Conservation (phyloP, 1,140 invertebrate species). For the Papilio polytes region DNA sequence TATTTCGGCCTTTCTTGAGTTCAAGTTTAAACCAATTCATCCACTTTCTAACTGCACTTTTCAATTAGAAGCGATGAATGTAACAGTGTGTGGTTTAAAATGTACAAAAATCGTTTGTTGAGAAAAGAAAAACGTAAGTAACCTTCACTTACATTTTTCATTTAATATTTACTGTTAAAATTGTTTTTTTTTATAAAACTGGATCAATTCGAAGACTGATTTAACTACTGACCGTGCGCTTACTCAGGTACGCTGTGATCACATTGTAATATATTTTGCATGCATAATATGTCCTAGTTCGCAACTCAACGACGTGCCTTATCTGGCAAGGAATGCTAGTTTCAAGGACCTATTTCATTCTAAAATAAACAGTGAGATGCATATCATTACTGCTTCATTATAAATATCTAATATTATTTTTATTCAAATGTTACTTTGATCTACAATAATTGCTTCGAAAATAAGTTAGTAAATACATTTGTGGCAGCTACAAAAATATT, state of each 20-base stretch:
- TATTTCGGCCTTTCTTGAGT: neutral
- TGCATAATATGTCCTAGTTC: conserved; percentile 27
- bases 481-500: neutral
- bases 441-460: neutral
- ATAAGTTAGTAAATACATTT: no score
- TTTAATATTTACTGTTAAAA: neutral
- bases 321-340: conserved; percentile 27
- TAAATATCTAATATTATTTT: neutral
- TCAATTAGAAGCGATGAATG: no score
- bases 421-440: neutral
- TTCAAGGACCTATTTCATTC: conserved; percentile 25
- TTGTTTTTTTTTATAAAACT: neutral
- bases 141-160: neutral
- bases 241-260: conserved; percentile 1
- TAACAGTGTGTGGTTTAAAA: no score
- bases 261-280: conserved; percentile 23
- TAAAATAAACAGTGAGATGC: neutral
- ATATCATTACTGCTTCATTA: neutral
- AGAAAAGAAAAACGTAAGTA: neutral
- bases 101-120: neutral
- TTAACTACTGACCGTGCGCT: neutral
- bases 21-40: no score
- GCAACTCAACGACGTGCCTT: conserved; percentile 28
- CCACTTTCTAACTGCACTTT: no score
- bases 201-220: neutral